phyloP scores from a whole-genome alignment of 2,113 vertebrate species.

The Vimba vimba region DNA sequence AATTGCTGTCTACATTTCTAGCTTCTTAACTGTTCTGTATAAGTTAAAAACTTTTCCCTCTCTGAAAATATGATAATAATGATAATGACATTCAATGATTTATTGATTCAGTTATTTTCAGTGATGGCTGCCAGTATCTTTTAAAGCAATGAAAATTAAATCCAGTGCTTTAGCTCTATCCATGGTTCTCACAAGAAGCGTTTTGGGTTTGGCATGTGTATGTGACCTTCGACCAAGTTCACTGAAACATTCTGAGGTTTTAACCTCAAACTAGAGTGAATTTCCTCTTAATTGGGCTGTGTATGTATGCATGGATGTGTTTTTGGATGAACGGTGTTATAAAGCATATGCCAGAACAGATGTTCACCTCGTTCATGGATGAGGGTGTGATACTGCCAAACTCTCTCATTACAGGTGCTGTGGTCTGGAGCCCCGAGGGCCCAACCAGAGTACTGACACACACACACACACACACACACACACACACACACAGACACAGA shows the following conservation, averaged over 20 bases:
- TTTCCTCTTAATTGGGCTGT: constrained; percentile 10
- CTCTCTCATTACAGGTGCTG: constrained; percentile 37
- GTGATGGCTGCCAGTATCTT: neutral
- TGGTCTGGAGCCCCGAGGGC: constrained; percentile 21
- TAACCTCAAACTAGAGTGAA: constrained; percentile 26
- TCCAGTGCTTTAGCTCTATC: neutral
- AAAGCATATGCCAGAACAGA: constrained; percentile 66
- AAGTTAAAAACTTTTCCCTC: neutral
- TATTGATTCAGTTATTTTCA: neutral
- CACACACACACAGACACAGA: constrained; percentile 2
- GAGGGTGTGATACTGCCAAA: constrained; percentile 14
- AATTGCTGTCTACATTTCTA: neutral
- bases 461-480: constrained; percentile 22
- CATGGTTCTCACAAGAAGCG: constrained; percentile 6
- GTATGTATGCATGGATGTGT: neutral
- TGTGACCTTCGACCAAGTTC: constrained; percentile 21
- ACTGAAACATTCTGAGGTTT: constrained; percentile 34
- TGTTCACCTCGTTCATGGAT: constrained; percentile 63
- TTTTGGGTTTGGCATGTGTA: constrained; percentile 24
- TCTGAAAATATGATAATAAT: neutral
- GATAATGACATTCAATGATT: constrained; percentile 16
- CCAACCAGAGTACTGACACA: constrained; percentile 45
- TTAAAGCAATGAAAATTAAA: neutral
- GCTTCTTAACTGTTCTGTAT: neutral
- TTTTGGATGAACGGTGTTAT: neutral